Percentiles rank a stretch among this genome's conserved stretches.
Conservation (phyloP, 1,140 invertebrate genomes). For the Diabrotica undecimpunctata region DNA sequence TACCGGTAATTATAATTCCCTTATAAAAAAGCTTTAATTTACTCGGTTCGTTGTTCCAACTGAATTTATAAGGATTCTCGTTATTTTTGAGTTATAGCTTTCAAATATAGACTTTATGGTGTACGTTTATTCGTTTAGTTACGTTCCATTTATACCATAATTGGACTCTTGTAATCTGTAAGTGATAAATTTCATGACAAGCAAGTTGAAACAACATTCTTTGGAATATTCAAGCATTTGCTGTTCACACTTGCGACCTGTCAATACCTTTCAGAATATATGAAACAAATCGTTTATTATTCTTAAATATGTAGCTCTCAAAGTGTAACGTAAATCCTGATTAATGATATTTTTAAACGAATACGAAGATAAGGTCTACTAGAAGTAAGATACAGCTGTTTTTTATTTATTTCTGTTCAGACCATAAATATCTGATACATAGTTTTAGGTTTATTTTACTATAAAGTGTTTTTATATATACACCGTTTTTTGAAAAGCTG, state of each 20-base stretch:
- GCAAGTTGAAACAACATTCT: not conserved
- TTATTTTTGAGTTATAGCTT: not conserved
- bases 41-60: not conserved
- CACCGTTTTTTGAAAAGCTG: no score
- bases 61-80: not conserved
- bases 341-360: no score
- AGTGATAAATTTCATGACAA: conserved; percentile 2
- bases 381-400: no score
- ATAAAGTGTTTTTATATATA: no score
- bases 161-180: not conserved
- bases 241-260: not conserved
- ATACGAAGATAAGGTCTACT: no score
- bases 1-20: not conserved
- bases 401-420: no score
- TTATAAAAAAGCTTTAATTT: not conserved
- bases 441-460: no score
- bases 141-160: not conserved
- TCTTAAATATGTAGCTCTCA: no score
- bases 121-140: not conserved
- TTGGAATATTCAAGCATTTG: not conserved
- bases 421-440: no score
- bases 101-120: not conserved
- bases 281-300: not conserved
- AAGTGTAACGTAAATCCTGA: no score
- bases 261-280: conserved; percentile 1